Percentiles rank a stretch among this genome's conserved stretches.
Evolutionary conservation across 30 jellyfish, hydroid and myxozoan genomes (phyloP).

Genomic region (Hydra vulgaris): DNA sequence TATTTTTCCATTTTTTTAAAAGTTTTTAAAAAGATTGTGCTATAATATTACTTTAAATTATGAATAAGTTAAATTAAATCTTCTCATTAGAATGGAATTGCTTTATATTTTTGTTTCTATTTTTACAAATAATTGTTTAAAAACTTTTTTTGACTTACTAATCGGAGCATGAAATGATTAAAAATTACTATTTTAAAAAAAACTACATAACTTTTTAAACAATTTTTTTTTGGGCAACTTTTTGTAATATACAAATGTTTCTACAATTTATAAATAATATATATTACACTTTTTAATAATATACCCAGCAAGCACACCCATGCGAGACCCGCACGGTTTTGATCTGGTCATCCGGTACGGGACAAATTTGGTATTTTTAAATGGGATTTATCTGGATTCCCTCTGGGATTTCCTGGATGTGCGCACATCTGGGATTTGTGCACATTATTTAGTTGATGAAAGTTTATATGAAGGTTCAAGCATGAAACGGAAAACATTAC

Average conservation of each 20-base stretch:
- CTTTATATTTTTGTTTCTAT: neutral
- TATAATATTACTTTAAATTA: no score
- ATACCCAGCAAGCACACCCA: neutral
- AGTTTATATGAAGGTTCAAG: neutral
- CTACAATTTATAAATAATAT: neutral
- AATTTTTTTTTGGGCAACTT: neutral
- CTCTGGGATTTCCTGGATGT: neutral
- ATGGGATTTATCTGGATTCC: neutral
- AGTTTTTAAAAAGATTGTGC: neutral
- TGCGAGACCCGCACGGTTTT: neutral
- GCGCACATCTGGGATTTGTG: no score
- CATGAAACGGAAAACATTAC: neutral
- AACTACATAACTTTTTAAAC: neutral
- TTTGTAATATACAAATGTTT: neutral
- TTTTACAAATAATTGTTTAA: neutral
- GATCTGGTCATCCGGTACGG: neutral
- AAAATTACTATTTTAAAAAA: neutral
- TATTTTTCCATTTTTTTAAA: neutral
- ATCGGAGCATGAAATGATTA: neutral
- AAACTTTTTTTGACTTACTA: neutral
- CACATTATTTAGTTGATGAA: neutral
- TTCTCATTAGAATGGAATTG: neutral
- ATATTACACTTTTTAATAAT: neutral
- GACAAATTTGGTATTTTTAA: neutral
- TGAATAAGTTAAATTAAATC: neutral